Base-by-base conservation (phyloP, 2,113 vertebrate genomes). In the Boulengeromyrus knoepffleri region DNA sequence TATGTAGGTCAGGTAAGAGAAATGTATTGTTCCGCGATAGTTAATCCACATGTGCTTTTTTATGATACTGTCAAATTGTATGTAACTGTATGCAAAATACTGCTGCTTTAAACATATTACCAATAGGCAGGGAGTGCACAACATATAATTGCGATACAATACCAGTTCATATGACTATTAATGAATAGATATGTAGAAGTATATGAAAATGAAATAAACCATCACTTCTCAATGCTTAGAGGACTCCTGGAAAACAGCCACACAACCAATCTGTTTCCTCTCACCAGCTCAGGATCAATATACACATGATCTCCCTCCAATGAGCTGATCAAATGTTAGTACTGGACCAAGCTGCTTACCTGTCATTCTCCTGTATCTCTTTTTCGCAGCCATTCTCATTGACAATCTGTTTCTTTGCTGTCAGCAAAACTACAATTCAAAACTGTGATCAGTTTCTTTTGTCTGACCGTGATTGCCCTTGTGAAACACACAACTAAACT, bases 391-490 rank as follows among this genome's bases (percentile, higher is more conserved):
- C 50, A 53, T 88, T 87, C 24, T 86, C 31, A 74, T 56, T 36
- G 39, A 66, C 7, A n/a, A 46, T 83, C 47, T 88, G 50, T 87
- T 31, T 70, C 36, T 27, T 87, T 45, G 66, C 66, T 77, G 52
- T 58, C 74, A 53, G 45, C 90, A 90, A 88, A 90, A 89, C 50
- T 42, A 49, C 74, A 95, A 96, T 95, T 95, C 95, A 95, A 96
- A 96, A 95, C 96, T 97, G 96, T 96, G 96, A 87, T 36, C 85
- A 7, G 95, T 94, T 58, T 77, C 74, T 42, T 70, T 89, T 95
- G 93, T 95, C 95, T 95, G 95, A 96, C 36, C 36, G 45, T 94
- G 93, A 96, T 93, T 94, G 95, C 95, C 96, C 95, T 96, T 96
- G 95, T 92, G 90, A 92, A 90, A 90, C 66, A 85, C 21, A 96